These are phyloP conservation scores for Callyntrura sp. DNA, from an alignment of 2,888 invertebrate species.

Conservation along the genomic window DNA sequence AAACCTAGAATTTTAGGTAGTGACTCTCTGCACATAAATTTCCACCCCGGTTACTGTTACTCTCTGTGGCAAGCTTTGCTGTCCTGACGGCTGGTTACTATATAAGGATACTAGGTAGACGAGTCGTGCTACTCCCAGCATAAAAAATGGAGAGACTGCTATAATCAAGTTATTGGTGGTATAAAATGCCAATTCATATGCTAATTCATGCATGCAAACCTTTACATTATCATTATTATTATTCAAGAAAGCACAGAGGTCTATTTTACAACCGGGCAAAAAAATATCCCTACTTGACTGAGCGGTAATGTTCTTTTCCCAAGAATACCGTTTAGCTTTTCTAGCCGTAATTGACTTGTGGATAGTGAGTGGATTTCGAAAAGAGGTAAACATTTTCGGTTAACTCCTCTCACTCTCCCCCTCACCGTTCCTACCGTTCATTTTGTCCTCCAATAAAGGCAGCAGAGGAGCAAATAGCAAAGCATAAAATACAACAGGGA, in stretches of 20 bases:
- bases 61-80: no score
- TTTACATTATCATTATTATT: background rate
- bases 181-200: slow-evolving; percentile 52
- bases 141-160: no score
- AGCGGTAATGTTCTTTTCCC: background rate
- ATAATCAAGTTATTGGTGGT: slow-evolving; percentile 42
- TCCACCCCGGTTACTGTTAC: no score
- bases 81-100: no score
- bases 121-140: background rate
- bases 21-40: no score
- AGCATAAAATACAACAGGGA: no score
- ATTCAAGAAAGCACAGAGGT: background rate
- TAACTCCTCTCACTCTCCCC: background rate
- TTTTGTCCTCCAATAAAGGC: no score
- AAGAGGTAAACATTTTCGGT: slow-evolving; percentile 61
- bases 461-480: no score
- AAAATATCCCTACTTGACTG: slow-evolving; percentile 8
- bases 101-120: no score
- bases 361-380: slow-evolving; percentile 60
- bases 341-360: slow-evolving; percentile 69
- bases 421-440: background rate
- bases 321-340: background rate
- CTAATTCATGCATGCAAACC: slow-evolving; percentile 44
- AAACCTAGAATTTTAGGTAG: no score
- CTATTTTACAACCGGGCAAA: slow-evolving; percentile 8